A percentile compares a stretch with the other conserved stretches of the same genome.
Conservation (phyloP, 2,888 invertebrate genomes). For the Scaptomyza flava region DNA sequence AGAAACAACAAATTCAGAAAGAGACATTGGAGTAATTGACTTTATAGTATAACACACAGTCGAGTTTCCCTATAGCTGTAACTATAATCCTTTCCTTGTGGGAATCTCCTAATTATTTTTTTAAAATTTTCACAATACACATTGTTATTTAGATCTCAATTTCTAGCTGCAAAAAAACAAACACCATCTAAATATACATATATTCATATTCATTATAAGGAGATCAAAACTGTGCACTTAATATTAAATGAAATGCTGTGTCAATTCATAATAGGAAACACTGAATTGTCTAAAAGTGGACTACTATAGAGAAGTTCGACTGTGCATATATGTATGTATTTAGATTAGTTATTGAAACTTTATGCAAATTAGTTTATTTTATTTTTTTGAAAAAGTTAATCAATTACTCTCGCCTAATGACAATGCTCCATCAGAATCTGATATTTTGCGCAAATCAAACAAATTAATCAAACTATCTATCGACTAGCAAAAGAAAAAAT, state of each 20-base stretch:
- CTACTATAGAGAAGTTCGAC: constrained; percentile 4
- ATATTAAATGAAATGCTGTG: neutral
- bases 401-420: constrained; percentile 40
- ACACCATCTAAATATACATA: too few species aligned
- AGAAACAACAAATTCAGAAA: constrained; percentile 10
- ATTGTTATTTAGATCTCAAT: neutral
- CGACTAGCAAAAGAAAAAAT: constrained; percentile 8
- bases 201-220: neutral
- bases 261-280: neutral
- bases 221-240: neutral
- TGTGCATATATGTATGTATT: neutral
- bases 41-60: constrained; percentile 7
- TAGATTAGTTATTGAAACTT: constrained; percentile 4
- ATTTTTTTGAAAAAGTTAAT: constrained; percentile 13
- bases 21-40: constrained; percentile 35
- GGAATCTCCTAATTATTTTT: neutral
- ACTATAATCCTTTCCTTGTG: neutral
- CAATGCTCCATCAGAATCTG: constrained; percentile 50
- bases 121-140: neutral
- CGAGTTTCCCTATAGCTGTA: neutral
- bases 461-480: constrained; percentile 10
- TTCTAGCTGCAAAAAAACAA: neutral
- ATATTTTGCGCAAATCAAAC: constrained; percentile 30
- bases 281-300: neutral
- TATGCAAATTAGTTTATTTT: constrained; percentile 16